Conservation (phyloP, 2,797 vertebrate species). For the Scolopax rusticola region DNA sequence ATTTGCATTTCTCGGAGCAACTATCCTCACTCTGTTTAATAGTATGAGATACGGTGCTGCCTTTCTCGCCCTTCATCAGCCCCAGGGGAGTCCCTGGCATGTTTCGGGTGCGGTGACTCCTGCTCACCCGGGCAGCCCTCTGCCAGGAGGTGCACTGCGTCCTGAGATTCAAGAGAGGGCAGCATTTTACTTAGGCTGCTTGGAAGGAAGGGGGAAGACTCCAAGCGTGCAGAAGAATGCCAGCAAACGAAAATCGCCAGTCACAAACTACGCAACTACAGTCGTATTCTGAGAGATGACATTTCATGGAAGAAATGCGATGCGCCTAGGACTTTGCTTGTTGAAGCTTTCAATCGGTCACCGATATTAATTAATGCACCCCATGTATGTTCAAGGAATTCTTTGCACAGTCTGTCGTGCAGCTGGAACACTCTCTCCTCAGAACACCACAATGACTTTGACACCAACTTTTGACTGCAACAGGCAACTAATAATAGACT, state of each 20-base stretch:
- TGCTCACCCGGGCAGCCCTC: neutral
- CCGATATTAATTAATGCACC: neutral
- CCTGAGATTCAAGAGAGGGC: constrained; percentile 81
- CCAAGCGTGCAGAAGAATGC: constrained; percentile 15
- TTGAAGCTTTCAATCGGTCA: neutral
- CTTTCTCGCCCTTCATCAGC: neutral
- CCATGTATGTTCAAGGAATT: neutral
- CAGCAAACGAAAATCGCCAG: constrained; percentile 4
- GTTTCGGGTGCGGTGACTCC: neutral
- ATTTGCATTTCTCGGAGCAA: neutral
- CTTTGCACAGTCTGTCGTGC: neutral
- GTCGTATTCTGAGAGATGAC: neutral
- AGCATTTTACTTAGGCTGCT: constrained; percentile 77
- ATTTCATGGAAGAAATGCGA: neutral
- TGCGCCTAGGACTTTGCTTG: neutral
- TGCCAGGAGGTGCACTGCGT: constrained; percentile 57
- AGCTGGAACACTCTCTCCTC: neutral
- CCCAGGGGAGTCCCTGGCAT: neutral
- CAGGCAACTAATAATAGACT: neutral
- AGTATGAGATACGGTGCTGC: neutral
- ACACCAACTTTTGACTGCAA: neutral
- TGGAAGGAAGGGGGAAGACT: neutral
- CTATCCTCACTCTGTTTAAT: neutral
- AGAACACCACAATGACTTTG: neutral
- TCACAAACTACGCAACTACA: neutral